Base-by-base conservation (phyloP, 2,888 invertebrate genomes). In the Leptinotarsa juncta region DNA sequence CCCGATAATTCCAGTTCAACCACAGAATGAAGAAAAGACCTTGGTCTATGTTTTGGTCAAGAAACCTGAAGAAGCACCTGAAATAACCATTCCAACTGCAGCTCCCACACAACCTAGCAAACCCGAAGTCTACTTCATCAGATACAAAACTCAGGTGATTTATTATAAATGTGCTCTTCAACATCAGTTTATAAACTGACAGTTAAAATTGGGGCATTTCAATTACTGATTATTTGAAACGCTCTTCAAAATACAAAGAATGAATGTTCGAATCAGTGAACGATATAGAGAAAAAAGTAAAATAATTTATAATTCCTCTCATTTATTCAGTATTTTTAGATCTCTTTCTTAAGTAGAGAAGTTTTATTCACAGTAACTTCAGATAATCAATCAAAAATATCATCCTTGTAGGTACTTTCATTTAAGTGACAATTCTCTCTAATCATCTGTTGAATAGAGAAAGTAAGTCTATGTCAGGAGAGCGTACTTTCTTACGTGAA, bases 61-160 rank as follows among this genome's bases (percentile, higher is more conserved):
- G 92, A 95, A 94, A 88, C 96, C 96, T 84, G 96, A 96, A 86
- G 95, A 95, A 80, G 94, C 94, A 78, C 95, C 94, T 81, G 95
- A 96, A 85, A 94, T 96, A 88, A 90, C 90, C 83, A 93, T 96
- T 83, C 96, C 95, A 71, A 92, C 94, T 15, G 90, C 93, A 15
- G 92, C 92, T 16, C 95, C 96, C 71, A 96, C 95, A 71, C 94
- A 94, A 85, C 96, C 96, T 79, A 94, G 94, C 88, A 96, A 96
- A 90, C 96, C 96, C 78, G 96, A 96, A 90, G 96, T 96, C 77
- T 96, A 96, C 93, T 96, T 96, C 92, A 96, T 94, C 92, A 92
- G 94, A 85, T 94, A 94, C 92, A 94, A 94, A 90, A 94, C 94
- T 76, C 94, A 94, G 90, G 91, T 90, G 87, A 89, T 90, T 53